Percentiles rank a stretch among this genome's conserved stretches.
phyloP scores from a whole-genome alignment of 2,888 invertebrate genomes.

The Orchesella flavescens region DNA sequence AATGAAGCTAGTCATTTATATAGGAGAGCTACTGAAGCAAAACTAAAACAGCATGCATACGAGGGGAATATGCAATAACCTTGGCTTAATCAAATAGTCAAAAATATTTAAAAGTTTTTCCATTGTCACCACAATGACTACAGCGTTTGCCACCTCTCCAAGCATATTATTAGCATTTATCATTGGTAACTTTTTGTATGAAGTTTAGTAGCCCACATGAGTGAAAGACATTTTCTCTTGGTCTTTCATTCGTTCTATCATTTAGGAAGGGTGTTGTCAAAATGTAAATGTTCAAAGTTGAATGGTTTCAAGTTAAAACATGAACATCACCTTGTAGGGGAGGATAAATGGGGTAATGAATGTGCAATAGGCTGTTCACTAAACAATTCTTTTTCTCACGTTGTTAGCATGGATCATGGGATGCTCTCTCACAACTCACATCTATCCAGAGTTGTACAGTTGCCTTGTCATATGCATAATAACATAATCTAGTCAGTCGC shows the following conservation, averaged over 20 bases:
- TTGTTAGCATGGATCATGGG: slow-evolving; percentile 30
- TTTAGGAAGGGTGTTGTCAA: slow-evolving; percentile 1
- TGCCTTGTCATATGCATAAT: slow-evolving; percentile 38
- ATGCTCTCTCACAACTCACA: slow-evolving; percentile 11
- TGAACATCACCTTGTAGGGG: neutral
- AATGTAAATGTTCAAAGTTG: slow-evolving; percentile 42
- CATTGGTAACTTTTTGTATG: too few relatives aligned
- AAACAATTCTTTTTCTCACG: slow-evolving; percentile 3
- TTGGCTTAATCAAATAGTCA: neutral
- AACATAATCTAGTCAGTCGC: slow-evolving; percentile 29
- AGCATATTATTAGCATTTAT: neutral
- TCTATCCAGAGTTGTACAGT: slow-evolving; percentile 11
- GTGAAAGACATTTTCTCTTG: neutral
- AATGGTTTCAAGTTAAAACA: slow-evolving; percentile 23
- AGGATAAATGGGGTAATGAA: slow-evolving; percentile 37
- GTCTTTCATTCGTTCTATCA: neutral
- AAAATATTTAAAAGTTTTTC: neutral
- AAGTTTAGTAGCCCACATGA: neutral
- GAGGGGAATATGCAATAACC: too few relatives aligned
- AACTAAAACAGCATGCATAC: too few relatives aligned
- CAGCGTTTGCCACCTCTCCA: neutral
- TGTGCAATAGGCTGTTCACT: slow-evolving; percentile 13
- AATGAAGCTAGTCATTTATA: too few relatives aligned
- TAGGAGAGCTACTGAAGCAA: too few relatives aligned
- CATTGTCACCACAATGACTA: neutral